A percentile compares a stretch with the other conserved stretches of the same genome.
phyloP scores from a whole-genome alignment of 2,797 vertebrate species.

The Delichon dasypus region DNA sequence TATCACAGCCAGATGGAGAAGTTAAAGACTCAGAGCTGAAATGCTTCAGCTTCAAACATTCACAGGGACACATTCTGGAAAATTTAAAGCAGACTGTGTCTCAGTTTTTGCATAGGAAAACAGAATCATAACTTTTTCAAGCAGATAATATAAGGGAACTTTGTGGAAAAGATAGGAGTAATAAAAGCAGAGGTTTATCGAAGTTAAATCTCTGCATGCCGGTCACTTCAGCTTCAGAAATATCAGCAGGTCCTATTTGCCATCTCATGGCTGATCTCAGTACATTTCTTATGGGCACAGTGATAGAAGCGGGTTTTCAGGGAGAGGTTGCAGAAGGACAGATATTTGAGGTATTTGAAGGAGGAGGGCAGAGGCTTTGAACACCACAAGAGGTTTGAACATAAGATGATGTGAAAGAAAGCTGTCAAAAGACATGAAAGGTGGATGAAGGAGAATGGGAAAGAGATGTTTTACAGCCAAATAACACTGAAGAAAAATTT shows the following conservation, averaged over 20 bases:
- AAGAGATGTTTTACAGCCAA: neutral
- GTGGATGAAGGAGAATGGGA: neutral
- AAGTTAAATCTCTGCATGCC: constrained; percentile 2
- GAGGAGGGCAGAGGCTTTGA: neutral
- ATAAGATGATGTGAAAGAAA: constrained; percentile 1
- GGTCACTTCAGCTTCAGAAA: constrained; percentile 23
- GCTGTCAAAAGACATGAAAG: neutral
- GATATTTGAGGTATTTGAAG: neutral
- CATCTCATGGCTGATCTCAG: neutral
- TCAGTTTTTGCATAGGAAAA: constrained; percentile 7
- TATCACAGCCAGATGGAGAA: neutral
- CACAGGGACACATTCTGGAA: neutral
- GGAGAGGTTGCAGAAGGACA: neutral
- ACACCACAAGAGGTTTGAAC: neutral
- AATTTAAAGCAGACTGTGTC: neutral
- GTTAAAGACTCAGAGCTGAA: neutral
- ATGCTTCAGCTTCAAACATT: neutral
- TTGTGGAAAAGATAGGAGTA: neutral
- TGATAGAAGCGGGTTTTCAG: neutral
- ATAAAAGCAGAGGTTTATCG: constrained; percentile 39
- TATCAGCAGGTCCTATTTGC: neutral
- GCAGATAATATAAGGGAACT: neutral
- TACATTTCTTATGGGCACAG: neutral
- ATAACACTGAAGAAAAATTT: neutral
- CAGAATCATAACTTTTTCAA: constrained; percentile 12